Evolutionary conservation across 2,888 invertebrate genomes (phyloP), one percentile per base, ranked within the genome.

Genomic region (Monopis laevigella): DNA sequence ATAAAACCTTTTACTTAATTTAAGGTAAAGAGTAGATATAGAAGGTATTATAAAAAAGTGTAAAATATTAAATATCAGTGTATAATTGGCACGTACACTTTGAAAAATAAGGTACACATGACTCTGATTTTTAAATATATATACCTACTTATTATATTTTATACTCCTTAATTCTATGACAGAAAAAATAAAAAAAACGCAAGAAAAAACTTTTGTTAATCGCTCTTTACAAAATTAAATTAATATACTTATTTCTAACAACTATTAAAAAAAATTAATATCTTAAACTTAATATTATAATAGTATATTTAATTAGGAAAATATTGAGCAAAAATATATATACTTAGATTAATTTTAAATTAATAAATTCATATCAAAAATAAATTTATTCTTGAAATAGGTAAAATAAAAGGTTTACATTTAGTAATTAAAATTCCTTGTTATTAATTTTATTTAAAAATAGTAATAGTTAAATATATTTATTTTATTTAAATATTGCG

Each of bases 71-170:
- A n/a, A n/a, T n/a, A n/a, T n/a, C n/a, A n/a, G n/a, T n/a, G n/a
- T n/a, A 21, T 29, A 3, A 36, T 36, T 36, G 36, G 11, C 21
- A 36, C 21, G 21, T 8, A 21, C 12, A 4, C 19, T 18, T 18
- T 19, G 19, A 13, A 29, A n/a, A 7, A 21, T 36, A 21, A 36
- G 36, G 36, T 36, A 36, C 36, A 36, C 19, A 36, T 19, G 36
- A 36, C 36, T 36, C 36, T 36, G 32, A 32, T 32, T 21, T 32
- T 17, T 11, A 28, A 28, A 17, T 13, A 30, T 30, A 30, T 6
- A 32, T 32, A 32, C 5, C 24, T 21, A 7, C 6, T 21, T 21
- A 5, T 21, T 21, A 21, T 21, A 21, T 7, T 7, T 8, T 21
- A 21, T 5, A 21, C 5, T 7, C 5, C 6, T 21, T 5, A 8